Base-by-base conservation (phyloP, 2,113 vertebrate species). In the Lampris incognitus region DNA sequence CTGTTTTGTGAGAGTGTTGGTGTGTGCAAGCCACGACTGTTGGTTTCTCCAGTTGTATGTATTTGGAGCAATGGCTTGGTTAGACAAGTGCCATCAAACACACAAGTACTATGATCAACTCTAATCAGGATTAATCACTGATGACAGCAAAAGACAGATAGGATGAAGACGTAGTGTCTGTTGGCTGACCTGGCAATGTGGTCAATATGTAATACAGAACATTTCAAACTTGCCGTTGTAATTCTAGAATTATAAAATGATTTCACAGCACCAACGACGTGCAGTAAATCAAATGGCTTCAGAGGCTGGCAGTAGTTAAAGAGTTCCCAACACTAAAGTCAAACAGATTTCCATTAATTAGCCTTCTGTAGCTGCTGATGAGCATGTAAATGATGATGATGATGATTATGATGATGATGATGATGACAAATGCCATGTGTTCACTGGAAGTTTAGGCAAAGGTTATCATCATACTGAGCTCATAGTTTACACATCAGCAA, bases 391-490 rank as follows among this genome's bases (percentile, higher is more conserved):
- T 24, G 79, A 82, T 67, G 78, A 86, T 76, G 73, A 84, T 74
- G 74, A 48, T 56, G 80, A 48, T 86, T 81, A 90, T 81, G 86
- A 89, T 60, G 72, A 83, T 54, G 86, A 74, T 82, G 71, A 54
- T 39, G n/a, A 85, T 84, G 85, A 89, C 84, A 79, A 82, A 90
- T 74, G 81, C 69, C 66, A 76, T 66, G 59, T 66, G 84, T 85
- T 87, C 71, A 79, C 55, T 54, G 60, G 38, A 72, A 85, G 90
- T 92, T 92, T 90, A 89, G 89, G 88, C 76, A 71, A 72, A 86
- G 85, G 87, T 89, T 83, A 89, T 89, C 87, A 82, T 85, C 87
- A 74, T 78, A 72, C 83, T 85, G 85, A 87, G 79, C 81, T 91
- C 87, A 88, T 85, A 81, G 87, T 90, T 92, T 89, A 90, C 73